These are phyloP conservation scores for Hystrix brachyura DNA, from an alignment of 2,113 vertebrate species.

Conservation along the genomic window DNA sequence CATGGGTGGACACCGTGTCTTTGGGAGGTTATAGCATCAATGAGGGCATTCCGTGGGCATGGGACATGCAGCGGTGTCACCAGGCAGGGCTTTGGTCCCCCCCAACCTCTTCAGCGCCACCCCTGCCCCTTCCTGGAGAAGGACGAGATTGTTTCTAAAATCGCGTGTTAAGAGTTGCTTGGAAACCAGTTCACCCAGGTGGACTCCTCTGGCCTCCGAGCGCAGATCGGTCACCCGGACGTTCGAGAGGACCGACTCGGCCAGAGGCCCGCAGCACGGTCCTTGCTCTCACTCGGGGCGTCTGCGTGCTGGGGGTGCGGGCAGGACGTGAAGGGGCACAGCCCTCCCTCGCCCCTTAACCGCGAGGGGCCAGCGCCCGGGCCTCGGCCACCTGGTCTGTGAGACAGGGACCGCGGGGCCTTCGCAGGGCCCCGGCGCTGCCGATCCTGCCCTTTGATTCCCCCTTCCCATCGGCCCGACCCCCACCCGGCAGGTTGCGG, in stretches of 20 bases:
- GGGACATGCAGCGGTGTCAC: background rate
- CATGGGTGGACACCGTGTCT: background rate
- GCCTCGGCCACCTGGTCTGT: background rate
- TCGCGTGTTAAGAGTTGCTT: background rate
- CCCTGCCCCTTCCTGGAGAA: background rate
- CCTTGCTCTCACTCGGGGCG: accelerated
- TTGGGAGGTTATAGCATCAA: background rate
- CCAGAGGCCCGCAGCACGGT: background rate
- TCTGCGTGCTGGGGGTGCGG: background rate
- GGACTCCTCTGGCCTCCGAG: background rate
- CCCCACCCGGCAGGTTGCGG: background rate
- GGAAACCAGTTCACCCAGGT: background rate
- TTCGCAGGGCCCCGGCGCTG: background rate
- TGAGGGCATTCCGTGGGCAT: background rate
- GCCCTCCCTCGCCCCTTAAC: background rate
- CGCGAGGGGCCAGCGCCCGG: background rate
- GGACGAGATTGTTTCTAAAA: background rate
- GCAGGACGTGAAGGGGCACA: background rate
- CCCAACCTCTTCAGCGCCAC: background rate
- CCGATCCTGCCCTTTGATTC: background rate
- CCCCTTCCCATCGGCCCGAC: background rate
- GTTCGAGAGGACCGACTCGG: background rate
- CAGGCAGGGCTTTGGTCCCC: background rate
- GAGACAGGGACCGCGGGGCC: background rate
- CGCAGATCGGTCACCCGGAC: background rate